These are phyloP conservation scores for Bambusicola thoracicus DNA, from an alignment of 2,113 vertebrate species.

Conservation along the genomic window DNA sequence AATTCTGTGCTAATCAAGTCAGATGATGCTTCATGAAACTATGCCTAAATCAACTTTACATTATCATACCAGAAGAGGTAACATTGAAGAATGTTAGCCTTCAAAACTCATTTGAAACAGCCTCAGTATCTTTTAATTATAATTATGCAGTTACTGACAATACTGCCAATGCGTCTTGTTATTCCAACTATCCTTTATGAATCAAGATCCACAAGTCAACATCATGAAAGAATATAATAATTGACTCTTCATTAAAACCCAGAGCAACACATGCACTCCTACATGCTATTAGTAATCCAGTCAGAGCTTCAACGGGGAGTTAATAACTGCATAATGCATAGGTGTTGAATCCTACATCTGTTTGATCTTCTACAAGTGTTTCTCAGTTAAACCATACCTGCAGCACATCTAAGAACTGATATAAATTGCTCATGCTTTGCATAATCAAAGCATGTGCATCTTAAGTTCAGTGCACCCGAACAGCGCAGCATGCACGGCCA, in stretches of 20 bases:
- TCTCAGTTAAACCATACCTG: neutral
- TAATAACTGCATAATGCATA: neutral
- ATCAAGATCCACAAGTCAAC: neutral
- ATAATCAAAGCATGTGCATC: rapidly evolving
- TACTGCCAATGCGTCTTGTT: neutral
- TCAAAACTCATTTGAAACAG: neutral
- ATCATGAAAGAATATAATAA: neutral
- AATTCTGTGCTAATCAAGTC: neutral
- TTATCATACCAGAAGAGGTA: neutral
- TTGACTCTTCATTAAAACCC: neutral
- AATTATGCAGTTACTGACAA: neutral
- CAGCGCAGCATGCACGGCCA: rapidly evolving
- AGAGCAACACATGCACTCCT: neutral
- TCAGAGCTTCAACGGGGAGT: neutral
- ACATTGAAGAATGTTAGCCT: neutral
- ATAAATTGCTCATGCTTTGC: neutral
- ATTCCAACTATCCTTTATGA: neutral
- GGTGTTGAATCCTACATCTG: neutral
- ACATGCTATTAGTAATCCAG: neutral
- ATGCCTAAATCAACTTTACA: neutral
- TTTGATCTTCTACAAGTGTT: neutral
- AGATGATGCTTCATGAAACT: neutral
- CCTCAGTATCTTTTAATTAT: neutral
- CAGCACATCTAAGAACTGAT: neutral
- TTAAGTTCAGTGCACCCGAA: neutral